These are phyloP conservation scores for Epirrhoe alternata DNA, from an alignment of 2,888 invertebrate species.

Conservation along the genomic window DNA sequence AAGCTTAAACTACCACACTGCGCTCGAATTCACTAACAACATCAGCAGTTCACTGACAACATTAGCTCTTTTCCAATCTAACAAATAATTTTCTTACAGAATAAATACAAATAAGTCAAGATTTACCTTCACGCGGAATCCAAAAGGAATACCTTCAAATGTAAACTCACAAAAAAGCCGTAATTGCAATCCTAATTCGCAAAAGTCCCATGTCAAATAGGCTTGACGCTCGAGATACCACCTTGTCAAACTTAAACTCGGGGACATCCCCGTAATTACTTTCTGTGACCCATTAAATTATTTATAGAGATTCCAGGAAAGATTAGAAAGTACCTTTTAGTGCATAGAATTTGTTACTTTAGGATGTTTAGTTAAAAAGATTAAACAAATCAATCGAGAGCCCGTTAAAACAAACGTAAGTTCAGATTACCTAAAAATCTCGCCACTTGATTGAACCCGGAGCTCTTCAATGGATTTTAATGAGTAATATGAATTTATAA, in stretches of 20 bases:
- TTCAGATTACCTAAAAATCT: too few relatives aligned
- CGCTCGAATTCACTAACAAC: too few relatives aligned
- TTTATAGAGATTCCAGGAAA: conserved; percentile 37
- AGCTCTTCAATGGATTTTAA: too few relatives aligned
- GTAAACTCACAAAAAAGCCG: conserved; percentile 27
- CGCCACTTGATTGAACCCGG: too few relatives aligned
- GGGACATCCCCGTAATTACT: conserved; percentile 54
- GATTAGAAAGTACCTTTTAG: conserved; percentile 22
- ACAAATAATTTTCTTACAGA: background rate
- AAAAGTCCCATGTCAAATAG: conserved; percentile 52
- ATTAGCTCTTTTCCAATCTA: too few relatives aligned
- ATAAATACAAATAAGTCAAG: background rate
- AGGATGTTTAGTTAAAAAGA: background rate
- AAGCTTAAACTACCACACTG: too few relatives aligned
- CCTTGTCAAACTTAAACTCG: conserved; percentile 51
- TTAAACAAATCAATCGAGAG: too few relatives aligned
- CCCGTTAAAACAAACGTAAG: too few relatives aligned
- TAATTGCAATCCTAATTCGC: conserved; percentile 54
- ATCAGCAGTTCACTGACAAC: too few relatives aligned
- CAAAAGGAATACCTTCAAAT: conserved; percentile 9
- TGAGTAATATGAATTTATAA: background rate
- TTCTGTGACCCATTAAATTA: conserved; percentile 44
- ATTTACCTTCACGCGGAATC: background rate
- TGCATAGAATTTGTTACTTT: background rate
- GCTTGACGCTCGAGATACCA: conserved; percentile 50